phyloP scores from a whole-genome alignment of 1,140 invertebrate species.

The Dendroctonus ponderosae region DNA sequence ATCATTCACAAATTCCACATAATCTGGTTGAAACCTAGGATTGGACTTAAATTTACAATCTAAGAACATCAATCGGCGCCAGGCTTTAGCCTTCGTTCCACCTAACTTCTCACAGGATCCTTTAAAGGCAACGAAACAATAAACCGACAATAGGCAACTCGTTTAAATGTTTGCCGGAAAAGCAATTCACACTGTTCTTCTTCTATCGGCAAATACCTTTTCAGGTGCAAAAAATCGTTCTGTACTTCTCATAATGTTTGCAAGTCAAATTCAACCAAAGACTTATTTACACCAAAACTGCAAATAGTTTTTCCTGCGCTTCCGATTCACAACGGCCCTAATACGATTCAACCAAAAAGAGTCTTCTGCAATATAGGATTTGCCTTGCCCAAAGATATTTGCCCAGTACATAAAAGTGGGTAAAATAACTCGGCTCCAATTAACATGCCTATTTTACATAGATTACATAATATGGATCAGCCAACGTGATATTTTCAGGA shows the following conservation, averaged over 20 bases:
- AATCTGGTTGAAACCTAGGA: conserved; percentile 32
- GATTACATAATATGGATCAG: neutral
- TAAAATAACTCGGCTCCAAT: conserved; percentile 10
- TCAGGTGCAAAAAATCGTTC: neutral
- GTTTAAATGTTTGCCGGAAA: neutral
- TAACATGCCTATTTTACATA: conserved; percentile 6
- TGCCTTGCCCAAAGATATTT: conserved; percentile 1
- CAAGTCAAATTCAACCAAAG: no score
- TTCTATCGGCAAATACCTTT: conserved; percentile 3
- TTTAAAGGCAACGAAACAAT: conserved; percentile 28
- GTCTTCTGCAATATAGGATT: conserved; percentile 4
- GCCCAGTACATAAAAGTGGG: neutral
- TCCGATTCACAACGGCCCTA: neutral
- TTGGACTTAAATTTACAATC: conserved; percentile 40
- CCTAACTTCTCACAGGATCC: conserved; percentile 11
- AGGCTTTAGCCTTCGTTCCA: conserved; percentile 21
- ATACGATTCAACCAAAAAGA: conserved; percentile 5
- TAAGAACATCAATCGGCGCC: conserved; percentile 29
- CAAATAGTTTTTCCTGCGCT: no score
- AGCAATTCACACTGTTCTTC: neutral
- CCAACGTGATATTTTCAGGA: conserved; percentile 9
- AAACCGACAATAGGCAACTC: conserved; percentile 10
- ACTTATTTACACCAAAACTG: no score
- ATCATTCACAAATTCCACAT: conserved; percentile 43
- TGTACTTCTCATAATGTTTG: conserved; percentile 1